phyloP scores from a whole-genome alignment of 2,797 vertebrate genomes.

The Mormyrus hasselquistii region DNA sequence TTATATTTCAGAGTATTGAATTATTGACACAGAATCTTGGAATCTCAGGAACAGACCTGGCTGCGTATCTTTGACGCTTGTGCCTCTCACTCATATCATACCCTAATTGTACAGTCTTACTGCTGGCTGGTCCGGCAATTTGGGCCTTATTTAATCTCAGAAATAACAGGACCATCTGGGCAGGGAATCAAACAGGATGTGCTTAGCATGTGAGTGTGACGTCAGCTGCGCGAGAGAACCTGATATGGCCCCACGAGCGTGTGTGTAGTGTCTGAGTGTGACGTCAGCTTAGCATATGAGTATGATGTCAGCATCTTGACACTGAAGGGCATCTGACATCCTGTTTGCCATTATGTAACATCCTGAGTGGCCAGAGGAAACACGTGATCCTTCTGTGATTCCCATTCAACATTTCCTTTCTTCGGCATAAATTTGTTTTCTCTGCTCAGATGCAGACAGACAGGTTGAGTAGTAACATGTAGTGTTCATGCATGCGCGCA shows the following conservation, averaged over 20 bases:
- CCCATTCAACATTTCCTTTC: background rate
- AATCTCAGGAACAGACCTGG: background rate
- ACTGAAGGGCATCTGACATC: slow-evolving; percentile 5
- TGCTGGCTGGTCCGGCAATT: background rate
- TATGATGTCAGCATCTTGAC: background rate
- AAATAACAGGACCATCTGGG: background rate
- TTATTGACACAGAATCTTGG: background rate
- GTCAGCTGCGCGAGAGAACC: background rate
- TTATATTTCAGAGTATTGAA: background rate
- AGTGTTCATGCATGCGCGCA: background rate
- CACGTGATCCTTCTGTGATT: background rate
- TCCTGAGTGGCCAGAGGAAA: background rate
- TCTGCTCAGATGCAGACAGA: background rate
- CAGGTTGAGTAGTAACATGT: background rate
- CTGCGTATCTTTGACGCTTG: background rate
- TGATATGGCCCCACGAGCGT: background rate
- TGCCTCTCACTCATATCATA: background rate
- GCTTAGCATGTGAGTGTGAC: background rate
- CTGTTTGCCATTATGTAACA: background rate
- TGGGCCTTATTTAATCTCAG: background rate
- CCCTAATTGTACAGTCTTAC: background rate
- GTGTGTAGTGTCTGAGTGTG: background rate
- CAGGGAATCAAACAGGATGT: background rate
- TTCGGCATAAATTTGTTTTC: background rate
- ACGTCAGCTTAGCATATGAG: background rate